Percentiles rank a stretch among this genome's conserved stretches.
Conservation (phyloP, 2,888 invertebrate species). For the Seladonia tumulorum region DNA sequence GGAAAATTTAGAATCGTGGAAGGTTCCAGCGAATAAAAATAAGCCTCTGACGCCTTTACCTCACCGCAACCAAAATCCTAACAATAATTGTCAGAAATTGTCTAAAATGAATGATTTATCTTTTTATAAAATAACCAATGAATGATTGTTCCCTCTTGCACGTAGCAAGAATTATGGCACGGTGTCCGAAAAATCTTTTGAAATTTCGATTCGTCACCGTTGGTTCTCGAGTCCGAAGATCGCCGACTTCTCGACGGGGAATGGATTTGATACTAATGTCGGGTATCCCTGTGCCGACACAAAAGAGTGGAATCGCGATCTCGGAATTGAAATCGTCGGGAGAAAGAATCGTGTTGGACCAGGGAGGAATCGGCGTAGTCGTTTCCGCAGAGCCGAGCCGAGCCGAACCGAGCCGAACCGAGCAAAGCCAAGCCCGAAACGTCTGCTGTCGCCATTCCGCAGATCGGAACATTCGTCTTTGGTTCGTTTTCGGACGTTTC, state of each 20-base stretch:
- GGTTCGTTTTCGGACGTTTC: slow-evolving; percentile 36
- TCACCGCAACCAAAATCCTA: too few relatives aligned
- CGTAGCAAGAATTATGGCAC: neutral
- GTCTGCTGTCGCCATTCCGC: slow-evolving; percentile 27
- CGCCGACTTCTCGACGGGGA: neutral
- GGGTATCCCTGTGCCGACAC: slow-evolving; percentile 11
- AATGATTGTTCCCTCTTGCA: neutral
- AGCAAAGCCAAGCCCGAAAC: neutral
- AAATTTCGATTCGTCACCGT: neutral
- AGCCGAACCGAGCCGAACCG: too few relatives aligned
- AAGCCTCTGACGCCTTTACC: too few relatives aligned
- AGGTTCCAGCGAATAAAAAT: too few relatives aligned
- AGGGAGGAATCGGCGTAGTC: slow-evolving; percentile 39
- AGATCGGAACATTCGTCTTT: slow-evolving; percentile 43
- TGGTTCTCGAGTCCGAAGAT: neutral
- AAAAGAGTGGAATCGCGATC: slow-evolving; percentile 35
- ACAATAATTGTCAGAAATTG: too few relatives aligned
- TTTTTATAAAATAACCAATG: neutral
- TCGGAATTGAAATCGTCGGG: slow-evolving; percentile 55
- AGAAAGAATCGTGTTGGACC: slow-evolving; percentile 49
- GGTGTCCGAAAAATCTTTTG: neutral
- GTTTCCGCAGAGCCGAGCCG: neutral
- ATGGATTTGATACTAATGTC: slow-evolving; percentile 34
- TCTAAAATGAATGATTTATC: too few relatives aligned
- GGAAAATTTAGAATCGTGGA: too few relatives aligned